These are phyloP conservation scores for Arothron firmamentum DNA, from an alignment of 2,113 vertebrate genomes.

Conservation along the genomic window DNA sequence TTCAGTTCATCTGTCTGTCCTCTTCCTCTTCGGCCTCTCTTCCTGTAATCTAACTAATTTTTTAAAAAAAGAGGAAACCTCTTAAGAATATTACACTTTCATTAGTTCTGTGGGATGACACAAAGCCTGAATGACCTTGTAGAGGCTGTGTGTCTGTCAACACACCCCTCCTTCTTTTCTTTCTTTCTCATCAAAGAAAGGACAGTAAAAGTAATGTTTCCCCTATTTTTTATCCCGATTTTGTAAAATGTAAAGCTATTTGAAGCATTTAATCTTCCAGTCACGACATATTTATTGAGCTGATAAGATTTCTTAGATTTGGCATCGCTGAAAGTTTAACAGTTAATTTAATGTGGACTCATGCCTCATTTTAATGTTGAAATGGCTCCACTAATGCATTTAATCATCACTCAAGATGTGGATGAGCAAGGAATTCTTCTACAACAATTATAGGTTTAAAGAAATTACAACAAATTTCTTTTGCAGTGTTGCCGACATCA, in stretches of 20 bases:
- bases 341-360: slow-evolving; percentile 18
- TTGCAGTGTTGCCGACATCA: slow-evolving; percentile 69
- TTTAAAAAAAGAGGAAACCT: slow-evolving; percentile 9
- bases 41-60: slow-evolving; percentile 20
- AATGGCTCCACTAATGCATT: slow-evolving; percentile 9
- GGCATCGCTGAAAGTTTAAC: neutral
- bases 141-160: neutral
- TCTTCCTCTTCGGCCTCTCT: neutral
- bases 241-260: slow-evolving; percentile 25
- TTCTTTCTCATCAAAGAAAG: neutral
- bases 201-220: neutral
- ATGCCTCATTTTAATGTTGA: slow-evolving; percentile 22
- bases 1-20: slow-evolving; percentile 2
- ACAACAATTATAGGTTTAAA: slow-evolving; percentile 85
- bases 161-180: neutral
- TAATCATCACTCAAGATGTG: slow-evolving; percentile 27
- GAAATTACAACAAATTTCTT: slow-evolving; percentile 80
- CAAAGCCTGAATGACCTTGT: slow-evolving; percentile 9
- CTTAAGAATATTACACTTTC: slow-evolving; percentile 38
- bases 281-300: neutral
- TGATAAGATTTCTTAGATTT: neutral
- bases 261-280: slow-evolving; percentile 26
- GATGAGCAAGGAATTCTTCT: slow-evolving; percentile 83
- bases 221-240: neutral
- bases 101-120: slow-evolving; percentile 18